phyloP scores from a whole-genome alignment of 37 sponge, comb jelly and placozoan species.

The Cladorhizidae sp. region DNA sequence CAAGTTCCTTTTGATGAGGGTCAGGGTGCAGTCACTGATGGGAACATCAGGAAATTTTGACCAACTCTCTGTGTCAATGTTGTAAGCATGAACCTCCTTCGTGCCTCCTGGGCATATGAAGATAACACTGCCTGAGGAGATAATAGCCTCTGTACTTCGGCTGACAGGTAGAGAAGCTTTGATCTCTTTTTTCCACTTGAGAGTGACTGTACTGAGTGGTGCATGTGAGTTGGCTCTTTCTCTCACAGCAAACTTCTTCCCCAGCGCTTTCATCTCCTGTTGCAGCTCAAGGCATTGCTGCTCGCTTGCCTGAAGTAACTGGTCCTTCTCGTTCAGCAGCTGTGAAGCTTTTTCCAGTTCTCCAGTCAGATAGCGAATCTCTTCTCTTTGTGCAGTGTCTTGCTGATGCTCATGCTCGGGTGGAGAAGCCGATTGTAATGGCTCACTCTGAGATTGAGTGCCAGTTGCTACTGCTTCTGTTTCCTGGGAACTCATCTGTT shows the following conservation, averaged over 20 bases:
- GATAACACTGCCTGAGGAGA: background rate
- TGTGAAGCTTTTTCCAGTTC: background rate
- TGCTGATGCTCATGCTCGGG: background rate
- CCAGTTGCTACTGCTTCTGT: too few relatives aligned
- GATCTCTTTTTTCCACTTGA: background rate
- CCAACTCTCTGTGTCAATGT: slow-evolving; percentile 1
- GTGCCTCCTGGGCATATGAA: background rate
- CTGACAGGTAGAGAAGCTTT: background rate
- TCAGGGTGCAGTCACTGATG: background rate
- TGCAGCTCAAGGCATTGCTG: background rate
- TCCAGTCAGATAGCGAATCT: background rate
- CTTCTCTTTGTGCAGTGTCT: background rate
- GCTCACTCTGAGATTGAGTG: too few relatives aligned
- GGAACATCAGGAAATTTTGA: slow-evolving; percentile 11
- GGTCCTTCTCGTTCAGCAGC: background rate
- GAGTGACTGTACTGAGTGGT: background rate
- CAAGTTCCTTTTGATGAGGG: background rate
- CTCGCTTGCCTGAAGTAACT: background rate
- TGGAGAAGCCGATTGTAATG: too few relatives aligned
- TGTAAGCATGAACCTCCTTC: slow-evolving; percentile 8
- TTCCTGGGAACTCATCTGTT: too few relatives aligned
- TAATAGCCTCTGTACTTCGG: background rate
- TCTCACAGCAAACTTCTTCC: background rate
- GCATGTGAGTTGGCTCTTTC: background rate
- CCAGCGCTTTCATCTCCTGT: background rate